phyloP scores from a whole-genome alignment of 2,888 invertebrate species.

The Glomeris marginata region DNA sequence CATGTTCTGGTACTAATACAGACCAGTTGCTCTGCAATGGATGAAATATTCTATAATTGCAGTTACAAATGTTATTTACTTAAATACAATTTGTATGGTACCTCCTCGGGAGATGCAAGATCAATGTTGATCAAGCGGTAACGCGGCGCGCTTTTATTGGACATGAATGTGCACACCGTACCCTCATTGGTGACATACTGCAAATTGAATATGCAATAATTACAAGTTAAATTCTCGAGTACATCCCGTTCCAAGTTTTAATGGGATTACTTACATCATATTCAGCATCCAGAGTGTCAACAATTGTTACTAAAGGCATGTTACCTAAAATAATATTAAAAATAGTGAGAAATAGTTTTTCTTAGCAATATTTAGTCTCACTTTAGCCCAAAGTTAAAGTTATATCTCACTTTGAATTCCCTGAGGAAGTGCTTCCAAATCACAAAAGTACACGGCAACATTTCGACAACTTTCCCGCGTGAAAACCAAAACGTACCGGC shows the following conservation, averaged over 20 bases:
- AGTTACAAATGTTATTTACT: not conserved
- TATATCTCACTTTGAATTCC: slow-evolving; percentile 26
- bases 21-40: slow-evolving; percentile 59
- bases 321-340: slow-evolving; percentile 29
- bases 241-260: too few relatives aligned
- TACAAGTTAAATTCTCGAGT: too few relatives aligned
- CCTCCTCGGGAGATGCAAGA: slow-evolving; percentile 28
- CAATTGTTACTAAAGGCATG: slow-evolving; percentile 60
- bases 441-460: slow-evolving; percentile 73
- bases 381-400: not conserved
- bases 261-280: slow-evolving; percentile 62
- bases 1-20: slow-evolving; percentile 66
- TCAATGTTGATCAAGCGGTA: slow-evolving; percentile 69
- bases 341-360: not conserved
- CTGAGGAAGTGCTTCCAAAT: slow-evolving; percentile 40
- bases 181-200: slow-evolving; percentile 85
- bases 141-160: slow-evolving; percentile 86
- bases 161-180: slow-evolving; percentile 65
- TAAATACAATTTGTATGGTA: slow-evolving; percentile 33
- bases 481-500: slow-evolving; percentile 66
- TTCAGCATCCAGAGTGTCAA: slow-evolving; percentile 81
- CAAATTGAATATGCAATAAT: slow-evolving; percentile 24
- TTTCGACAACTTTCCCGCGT: slow-evolving; percentile 80
- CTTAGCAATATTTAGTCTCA: not conserved
- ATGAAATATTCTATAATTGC: slow-evolving; percentile 21